phyloP scores from a whole-genome alignment of 2,113 vertebrate genomes.

The Bambusicola thoracicus region DNA sequence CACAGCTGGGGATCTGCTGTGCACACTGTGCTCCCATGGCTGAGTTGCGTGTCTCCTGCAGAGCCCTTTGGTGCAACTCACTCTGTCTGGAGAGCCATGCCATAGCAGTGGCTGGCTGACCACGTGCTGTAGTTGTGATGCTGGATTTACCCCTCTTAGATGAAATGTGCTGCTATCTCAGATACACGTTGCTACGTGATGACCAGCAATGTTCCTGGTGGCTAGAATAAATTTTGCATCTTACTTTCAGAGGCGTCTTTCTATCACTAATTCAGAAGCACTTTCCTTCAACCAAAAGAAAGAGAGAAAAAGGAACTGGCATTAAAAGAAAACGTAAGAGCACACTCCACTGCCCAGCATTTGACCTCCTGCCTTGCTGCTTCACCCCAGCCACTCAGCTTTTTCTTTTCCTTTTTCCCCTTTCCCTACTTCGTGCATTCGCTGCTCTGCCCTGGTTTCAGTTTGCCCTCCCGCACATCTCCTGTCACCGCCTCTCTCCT shows the following conservation, averaged over 20 bases:
- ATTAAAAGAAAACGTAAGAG: conserved; percentile 94
- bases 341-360: conserved; percentile 51
- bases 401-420: conserved; percentile 13
- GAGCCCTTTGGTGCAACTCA: not conserved
- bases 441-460: not conserved
- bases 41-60: not conserved
- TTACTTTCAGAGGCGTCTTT: conserved; percentile 91
- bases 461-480: not conserved
- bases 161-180: not conserved
- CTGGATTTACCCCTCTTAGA: not conserved
- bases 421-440: not conserved
- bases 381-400: conserved; percentile 32
- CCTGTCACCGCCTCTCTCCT: not conserved
- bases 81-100: not conserved
- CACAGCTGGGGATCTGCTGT: not conserved
- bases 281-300: conserved; percentile 94
- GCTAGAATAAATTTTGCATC: conserved; percentile 53
- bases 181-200: not conserved
- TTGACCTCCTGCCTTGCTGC: conserved; percentile 56
- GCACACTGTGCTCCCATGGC: not conserved
- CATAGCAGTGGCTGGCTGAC: not conserved
- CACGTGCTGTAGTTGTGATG: not conserved
- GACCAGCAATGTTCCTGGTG: not conserved
- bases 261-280: conserved; percentile 96
- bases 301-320: conserved; percentile 87